These are phyloP conservation scores for Scylla paramamosain DNA, from an alignment of 1,140 invertebrate species.

Conservation along the genomic window DNA sequence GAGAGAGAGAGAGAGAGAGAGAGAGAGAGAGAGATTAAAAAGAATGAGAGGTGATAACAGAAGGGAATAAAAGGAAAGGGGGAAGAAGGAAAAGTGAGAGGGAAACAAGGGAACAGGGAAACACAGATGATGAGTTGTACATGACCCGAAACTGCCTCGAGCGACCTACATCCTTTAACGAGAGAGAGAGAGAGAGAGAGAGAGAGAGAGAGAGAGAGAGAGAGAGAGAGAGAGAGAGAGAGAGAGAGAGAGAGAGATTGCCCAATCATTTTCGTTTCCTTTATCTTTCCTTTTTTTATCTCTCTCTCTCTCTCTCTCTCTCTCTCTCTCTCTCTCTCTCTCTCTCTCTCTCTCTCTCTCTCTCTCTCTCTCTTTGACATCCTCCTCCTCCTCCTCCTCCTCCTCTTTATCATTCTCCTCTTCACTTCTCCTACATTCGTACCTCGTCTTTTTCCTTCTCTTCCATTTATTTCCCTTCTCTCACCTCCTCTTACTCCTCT, in stretches of 20 bases:
- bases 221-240: background rate
- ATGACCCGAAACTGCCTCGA: background rate
- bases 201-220: too few species aligned
- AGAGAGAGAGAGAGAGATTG: too few species aligned
- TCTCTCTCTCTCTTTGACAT: background rate
- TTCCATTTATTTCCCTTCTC: background rate
- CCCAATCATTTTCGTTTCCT: background rate
- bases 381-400: constrained; percentile 6
- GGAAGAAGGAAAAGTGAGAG: background rate
- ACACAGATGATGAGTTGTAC: background rate
- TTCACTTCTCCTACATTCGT: background rate
- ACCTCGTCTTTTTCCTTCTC: background rate
- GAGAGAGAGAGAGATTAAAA: background rate
- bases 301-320: background rate
- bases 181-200: background rate
- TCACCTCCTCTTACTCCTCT: background rate
- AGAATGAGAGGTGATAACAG: background rate
- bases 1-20: background rate
- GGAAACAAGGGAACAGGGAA: background rate
- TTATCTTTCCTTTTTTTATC: background rate
- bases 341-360: background rate
- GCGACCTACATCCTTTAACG: background rate
- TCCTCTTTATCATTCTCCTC: constrained; percentile 34
- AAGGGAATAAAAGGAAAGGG: background rate
- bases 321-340: background rate